phyloP scores from a whole-genome alignment of 2,888 invertebrate genomes.

The Kuschelorhynchus macadamiae region DNA sequence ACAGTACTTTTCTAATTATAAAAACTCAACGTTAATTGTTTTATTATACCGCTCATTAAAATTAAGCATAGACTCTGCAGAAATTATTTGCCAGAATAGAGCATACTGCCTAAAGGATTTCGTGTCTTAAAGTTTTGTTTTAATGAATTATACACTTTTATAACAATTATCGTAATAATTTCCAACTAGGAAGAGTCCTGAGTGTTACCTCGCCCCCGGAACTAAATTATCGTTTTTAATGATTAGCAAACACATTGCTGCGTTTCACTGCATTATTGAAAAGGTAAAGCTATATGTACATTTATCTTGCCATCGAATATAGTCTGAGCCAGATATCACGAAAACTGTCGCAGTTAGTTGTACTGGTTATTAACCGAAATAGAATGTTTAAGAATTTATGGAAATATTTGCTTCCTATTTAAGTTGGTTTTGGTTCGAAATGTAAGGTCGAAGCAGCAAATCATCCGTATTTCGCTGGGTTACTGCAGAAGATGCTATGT shows the following conservation, averaged over 20 bases:
- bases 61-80: constrained; percentile 31
- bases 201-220: constrained; percentile 35
- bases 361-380: too few relatives aligned
- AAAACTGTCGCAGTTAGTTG: too few relatives aligned
- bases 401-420: too few relatives aligned
- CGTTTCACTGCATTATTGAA: constrained; percentile 18
- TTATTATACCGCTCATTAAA: too few relatives aligned
- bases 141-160: constrained; percentile 46
- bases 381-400: too few relatives aligned
- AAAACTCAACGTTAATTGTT: too few relatives aligned
- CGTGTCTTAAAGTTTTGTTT: constrained; percentile 44
- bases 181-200: constrained; percentile 41
- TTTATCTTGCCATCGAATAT: constrained; percentile 37
- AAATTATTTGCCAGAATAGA: constrained; percentile 34
- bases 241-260: constrained; percentile 28
- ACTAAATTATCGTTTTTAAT: constrained; percentile 38
- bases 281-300: neutral
- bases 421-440: too few relatives aligned
- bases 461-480: too few relatives aligned
- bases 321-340: too few relatives aligned
- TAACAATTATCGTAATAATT: constrained; percentile 39
- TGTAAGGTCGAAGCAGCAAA: too few relatives aligned
- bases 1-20: too few relatives aligned
- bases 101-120: constrained; percentile 35
- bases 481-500: too few relatives aligned